These are phyloP conservation scores for Pterostichus madidus DNA, from an alignment of 2,888 invertebrate species.

Conservation along the genomic window DNA sequence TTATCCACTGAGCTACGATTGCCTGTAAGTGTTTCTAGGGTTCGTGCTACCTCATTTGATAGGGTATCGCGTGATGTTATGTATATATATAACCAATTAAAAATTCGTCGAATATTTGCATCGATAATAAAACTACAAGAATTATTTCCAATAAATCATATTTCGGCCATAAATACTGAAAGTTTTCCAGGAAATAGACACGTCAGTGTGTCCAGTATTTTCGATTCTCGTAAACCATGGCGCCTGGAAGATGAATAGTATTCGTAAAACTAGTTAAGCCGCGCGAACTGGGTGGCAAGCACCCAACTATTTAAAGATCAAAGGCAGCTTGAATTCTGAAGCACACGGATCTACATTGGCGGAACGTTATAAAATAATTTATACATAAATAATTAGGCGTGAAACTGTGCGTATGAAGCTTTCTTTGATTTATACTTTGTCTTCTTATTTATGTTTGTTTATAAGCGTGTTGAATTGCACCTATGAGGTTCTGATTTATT, in stretches of 20 bases:
- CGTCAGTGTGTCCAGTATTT: no score
- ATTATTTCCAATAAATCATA: no score
- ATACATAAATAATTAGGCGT: conserved; percentile 35
- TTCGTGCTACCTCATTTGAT: no score
- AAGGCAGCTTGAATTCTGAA: conserved; percentile 1
- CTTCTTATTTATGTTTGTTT: conserved; percentile 16
- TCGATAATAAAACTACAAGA: no score
- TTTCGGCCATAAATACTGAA: no score
- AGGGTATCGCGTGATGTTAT: no score
- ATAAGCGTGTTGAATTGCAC: background rate
- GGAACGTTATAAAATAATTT: conserved; percentile 22
- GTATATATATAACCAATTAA: no score
- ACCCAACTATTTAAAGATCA: conserved; percentile 23
- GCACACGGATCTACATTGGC: conserved; percentile 10
- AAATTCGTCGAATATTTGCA: no score
- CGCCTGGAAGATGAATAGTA: background rate
- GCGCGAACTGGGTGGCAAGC: conserved; percentile 6
- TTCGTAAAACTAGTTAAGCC: conserved; percentile 5
- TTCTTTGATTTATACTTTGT: conserved; percentile 20
- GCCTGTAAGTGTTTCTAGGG: no score
- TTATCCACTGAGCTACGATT: no score
- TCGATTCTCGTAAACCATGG: background rate
- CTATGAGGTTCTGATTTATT: no score
- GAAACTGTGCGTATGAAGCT: background rate
- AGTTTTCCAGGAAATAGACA: no score